Percentiles rank a stretch among this genome's conserved stretches.
phyloP scores from a whole-genome alignment of 2,797 vertebrate genomes.

The Sebastolobus alascanus region DNA sequence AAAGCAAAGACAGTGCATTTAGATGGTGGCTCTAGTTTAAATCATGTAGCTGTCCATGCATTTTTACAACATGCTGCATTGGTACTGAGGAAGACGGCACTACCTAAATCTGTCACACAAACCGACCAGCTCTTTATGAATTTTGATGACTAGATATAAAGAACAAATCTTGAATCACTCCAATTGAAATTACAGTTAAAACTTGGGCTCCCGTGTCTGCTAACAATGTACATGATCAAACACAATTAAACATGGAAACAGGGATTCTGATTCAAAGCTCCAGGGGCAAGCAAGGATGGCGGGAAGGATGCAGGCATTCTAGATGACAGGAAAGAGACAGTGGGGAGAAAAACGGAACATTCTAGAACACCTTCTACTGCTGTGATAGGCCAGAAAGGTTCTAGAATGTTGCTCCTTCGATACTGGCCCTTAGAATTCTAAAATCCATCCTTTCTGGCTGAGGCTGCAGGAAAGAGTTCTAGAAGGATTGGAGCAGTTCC shows the following conservation, averaged over 20 bases:
- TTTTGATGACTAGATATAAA: not conserved
- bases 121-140: not conserved
- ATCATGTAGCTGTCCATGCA: not conserved
- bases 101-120: not conserved
- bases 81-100: not conserved
- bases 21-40: not conserved
- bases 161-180: not conserved
- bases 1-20: slow-evolving; percentile 6
- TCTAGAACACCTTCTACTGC: not conserved
- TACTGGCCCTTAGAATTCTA: not conserved
- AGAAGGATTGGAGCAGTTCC: not conserved
- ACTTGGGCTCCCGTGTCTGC: not conserved
- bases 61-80: not conserved
- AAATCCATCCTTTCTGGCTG: not conserved
- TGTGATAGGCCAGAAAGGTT: not conserved
- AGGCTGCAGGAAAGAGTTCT: not conserved
- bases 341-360: not conserved
- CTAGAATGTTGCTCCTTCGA: not conserved
- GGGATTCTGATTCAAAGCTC: not conserved
- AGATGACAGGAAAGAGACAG: not conserved
- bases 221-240: not conserved
- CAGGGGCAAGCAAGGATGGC: not conserved
- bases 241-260: not conserved
- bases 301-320: not conserved
- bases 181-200: not conserved